phyloP scores from a whole-genome alignment of 2,888 invertebrate species.

The Polydrusus cervinus region DNA sequence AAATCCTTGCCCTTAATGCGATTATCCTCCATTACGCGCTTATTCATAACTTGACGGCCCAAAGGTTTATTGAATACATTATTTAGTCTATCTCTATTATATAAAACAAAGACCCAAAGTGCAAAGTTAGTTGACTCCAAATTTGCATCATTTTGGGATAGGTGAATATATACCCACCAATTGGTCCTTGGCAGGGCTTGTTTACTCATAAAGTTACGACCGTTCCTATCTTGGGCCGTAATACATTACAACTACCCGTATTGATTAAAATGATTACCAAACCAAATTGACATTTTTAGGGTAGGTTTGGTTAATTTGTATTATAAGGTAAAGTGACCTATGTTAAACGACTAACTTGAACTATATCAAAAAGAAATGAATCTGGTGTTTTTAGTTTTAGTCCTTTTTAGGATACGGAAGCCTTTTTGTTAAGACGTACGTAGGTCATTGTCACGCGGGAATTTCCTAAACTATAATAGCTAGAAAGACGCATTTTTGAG shows the following conservation, averaged over 20 bases:
- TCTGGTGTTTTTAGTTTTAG: too few species aligned
- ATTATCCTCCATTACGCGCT: background rate
- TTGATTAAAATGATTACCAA: background rate
- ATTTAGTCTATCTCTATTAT: background rate
- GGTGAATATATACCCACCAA: background rate
- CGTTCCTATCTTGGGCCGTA: constrained; percentile 10
- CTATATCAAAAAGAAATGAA: too few species aligned
- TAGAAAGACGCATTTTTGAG: too few species aligned
- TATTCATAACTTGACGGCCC: background rate
- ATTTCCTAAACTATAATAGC: too few species aligned
- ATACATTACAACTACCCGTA: background rate
- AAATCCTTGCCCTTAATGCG: background rate
- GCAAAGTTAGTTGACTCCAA: background rate
- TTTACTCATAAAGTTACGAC: background rate
- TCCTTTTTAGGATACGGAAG: too few species aligned
- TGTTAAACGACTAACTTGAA: too few species aligned
- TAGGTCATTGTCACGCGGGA: too few species aligned
- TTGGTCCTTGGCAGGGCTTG: background rate
- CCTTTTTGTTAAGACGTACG: too few species aligned
- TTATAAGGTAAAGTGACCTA: too few species aligned
- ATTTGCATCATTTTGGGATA: background rate
- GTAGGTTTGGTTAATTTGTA: background rate
- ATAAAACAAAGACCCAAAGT: background rate
- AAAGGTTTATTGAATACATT: background rate
- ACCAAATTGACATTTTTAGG: background rate